Evolutionary conservation across 2,797 vertebrate species (phyloP).

Genomic region (Macrochelys suwanniensis): DNA sequence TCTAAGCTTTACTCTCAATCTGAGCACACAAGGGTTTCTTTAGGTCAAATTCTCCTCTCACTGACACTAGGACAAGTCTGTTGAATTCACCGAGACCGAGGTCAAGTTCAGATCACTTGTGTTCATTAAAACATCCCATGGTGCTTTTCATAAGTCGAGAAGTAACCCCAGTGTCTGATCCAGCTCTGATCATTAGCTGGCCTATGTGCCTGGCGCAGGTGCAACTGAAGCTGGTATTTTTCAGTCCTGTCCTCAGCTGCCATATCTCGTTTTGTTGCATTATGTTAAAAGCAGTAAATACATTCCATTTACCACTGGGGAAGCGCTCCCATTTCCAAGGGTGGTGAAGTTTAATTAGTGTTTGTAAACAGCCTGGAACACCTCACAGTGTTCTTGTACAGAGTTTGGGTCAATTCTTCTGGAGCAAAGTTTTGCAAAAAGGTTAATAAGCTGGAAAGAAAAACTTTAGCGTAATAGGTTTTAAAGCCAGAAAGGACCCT

Average conservation of each 20-base stretch:
- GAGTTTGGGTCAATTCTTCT: background rate
- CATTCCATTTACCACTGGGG: background rate
- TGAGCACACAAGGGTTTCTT: background rate
- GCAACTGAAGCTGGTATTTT: accelerated
- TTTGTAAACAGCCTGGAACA: background rate
- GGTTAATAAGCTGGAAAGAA: background rate
- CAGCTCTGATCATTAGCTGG: background rate
- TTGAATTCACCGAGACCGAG: background rate
- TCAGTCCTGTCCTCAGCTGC: background rate
- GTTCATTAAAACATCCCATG: background rate
- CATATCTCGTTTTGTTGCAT: background rate
- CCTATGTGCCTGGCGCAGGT: background rate
- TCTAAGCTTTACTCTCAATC: background rate
- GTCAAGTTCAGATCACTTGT: background rate
- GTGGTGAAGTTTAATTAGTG: background rate
- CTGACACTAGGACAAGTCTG: background rate
- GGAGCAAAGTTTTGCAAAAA: background rate
- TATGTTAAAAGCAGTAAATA: background rate
- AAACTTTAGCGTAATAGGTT: background rate
- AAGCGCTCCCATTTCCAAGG: too few relatives aligned
- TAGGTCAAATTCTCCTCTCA: accelerated
- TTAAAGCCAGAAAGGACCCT: background rate
- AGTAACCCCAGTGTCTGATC: too few relatives aligned
- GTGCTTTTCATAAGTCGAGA: background rate
- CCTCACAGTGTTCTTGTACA: background rate